Conservation (phyloP, 2,797 vertebrate genomes). For the Spea hammondii region DNA sequence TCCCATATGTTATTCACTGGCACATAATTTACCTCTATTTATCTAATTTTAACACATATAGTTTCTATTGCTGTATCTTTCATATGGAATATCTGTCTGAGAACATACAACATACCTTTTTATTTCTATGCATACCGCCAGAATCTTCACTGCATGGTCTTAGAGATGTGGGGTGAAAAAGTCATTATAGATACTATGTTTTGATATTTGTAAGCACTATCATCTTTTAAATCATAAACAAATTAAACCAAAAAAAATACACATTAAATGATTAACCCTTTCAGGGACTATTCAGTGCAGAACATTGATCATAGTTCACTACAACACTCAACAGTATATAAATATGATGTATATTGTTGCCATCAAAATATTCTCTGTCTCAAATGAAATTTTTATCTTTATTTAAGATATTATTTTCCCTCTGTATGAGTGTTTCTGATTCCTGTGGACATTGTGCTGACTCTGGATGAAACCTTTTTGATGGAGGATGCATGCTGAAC, state of each 20-base stretch:
- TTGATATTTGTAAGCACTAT: too few species aligned
- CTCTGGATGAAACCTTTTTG: constrained; percentile 72
- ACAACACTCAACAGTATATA: background rate
- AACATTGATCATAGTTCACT: background rate
- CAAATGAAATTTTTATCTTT: constrained; percentile 20
- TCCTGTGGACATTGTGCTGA: constrained; percentile 72
- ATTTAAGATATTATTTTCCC: constrained; percentile 57
- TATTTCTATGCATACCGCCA: too few species aligned
- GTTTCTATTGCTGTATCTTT: too few species aligned
- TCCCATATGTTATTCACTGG: constrained; percentile 22
- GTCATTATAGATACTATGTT: too few species aligned
- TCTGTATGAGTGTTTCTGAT: constrained; percentile 69
- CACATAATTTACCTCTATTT: too few species aligned
- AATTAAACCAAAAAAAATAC: background rate
- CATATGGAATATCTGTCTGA: too few species aligned
- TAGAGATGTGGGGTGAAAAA: too few species aligned
- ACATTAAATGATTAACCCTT: background rate
- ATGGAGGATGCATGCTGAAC: constrained; percentile 85
- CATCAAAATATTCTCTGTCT: constrained; percentile 16
- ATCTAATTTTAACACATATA: too few species aligned
- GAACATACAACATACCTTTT: too few species aligned
- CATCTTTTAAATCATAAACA: too few species aligned
- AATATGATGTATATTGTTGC: constrained; percentile 4
- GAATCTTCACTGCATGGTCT: too few species aligned
- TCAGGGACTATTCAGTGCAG: background rate